phyloP scores from a whole-genome alignment of 2,888 invertebrate species.

The Eucriotettix oculatus region DNA sequence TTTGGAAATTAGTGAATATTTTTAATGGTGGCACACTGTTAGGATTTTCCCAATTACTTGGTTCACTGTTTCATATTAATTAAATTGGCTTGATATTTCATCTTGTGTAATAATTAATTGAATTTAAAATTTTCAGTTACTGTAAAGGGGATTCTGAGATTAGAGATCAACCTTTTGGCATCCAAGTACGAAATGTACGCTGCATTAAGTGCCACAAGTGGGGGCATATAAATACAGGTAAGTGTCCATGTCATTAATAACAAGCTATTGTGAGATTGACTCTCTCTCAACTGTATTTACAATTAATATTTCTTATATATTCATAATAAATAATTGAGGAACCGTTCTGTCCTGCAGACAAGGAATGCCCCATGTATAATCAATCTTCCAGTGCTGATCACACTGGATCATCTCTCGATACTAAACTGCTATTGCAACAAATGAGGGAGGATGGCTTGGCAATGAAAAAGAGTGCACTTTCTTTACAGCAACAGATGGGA shows the following conservation, averaged over 20 bases:
- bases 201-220: conserved; percentile 99
- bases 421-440: conserved; percentile 63
- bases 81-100: no score
- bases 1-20: no score
- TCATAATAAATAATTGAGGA: no score
- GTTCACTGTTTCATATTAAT: no score
- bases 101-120: no score
- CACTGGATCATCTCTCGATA: conserved; percentile 32
- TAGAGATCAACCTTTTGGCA: conserved; percentile 95
- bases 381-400: conserved; percentile 24
- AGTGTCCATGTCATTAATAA: background rate
- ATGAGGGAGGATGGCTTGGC: conserved; percentile 85
- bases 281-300: no score
- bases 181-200: conserved; percentile 89
- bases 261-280: no score
- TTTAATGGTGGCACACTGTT: no score
- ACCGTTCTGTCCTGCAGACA: conserved; percentile 37
- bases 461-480: conserved; percentile 51
- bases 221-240: conserved; percentile 93
- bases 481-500: conserved; percentile 25
- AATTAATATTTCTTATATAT: no score
- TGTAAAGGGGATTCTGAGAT: conserved; percentile 97
- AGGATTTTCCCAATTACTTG: no score
- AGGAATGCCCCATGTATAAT: conserved; percentile 86
- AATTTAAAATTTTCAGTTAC: conserved; percentile 37